These are phyloP conservation scores for Eilema sororculum DNA, from an alignment of 2,888 invertebrate genomes.

Conservation along the genomic window DNA sequence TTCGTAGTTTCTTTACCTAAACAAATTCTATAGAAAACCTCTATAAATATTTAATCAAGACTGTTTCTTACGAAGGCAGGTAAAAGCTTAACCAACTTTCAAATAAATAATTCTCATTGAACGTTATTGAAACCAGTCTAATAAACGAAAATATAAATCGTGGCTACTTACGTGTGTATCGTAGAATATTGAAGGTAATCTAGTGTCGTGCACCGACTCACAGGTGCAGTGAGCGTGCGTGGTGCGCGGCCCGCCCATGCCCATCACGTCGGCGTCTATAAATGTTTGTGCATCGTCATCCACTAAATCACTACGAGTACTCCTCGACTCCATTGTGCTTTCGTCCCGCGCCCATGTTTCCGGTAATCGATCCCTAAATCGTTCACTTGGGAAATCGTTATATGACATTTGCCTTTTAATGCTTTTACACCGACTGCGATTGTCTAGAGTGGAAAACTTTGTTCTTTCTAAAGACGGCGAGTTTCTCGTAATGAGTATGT, in stretches of 20 bases:
- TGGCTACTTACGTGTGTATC: conserved; percentile 76
- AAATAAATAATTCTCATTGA: conserved; percentile 5
- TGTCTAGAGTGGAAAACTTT: conserved; percentile 83
- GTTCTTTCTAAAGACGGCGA: conserved; percentile 70
- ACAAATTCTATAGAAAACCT: conserved; percentile 3
- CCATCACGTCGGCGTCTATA: conserved; percentile 73
- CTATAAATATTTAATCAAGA: conserved; percentile 9
- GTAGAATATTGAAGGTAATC: conserved; percentile 78
- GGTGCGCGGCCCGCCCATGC: conserved; percentile 63
- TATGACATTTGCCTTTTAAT: conserved; percentile 84
- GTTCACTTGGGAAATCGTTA: conserved; percentile 83
- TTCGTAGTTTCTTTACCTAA: background rate
- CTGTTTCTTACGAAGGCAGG: background rate
- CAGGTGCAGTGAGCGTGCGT: conserved; percentile 78
- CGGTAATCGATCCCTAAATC: conserved; percentile 73
- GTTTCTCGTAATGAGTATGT: conserved; percentile 69
- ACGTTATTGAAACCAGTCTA: conserved; percentile 7
- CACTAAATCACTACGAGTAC: conserved; percentile 70
- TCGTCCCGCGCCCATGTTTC: conserved; percentile 76
- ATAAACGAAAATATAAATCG: conserved; percentile 1
- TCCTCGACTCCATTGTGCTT: conserved; percentile 69
- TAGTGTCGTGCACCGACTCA: conserved; percentile 67
- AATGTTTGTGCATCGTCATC: conserved; percentile 77
- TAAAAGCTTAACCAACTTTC: background rate
- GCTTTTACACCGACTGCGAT: conserved; percentile 80